phyloP scores from a whole-genome alignment of 2,888 invertebrate genomes.

The Brenthis daphne region DNA sequence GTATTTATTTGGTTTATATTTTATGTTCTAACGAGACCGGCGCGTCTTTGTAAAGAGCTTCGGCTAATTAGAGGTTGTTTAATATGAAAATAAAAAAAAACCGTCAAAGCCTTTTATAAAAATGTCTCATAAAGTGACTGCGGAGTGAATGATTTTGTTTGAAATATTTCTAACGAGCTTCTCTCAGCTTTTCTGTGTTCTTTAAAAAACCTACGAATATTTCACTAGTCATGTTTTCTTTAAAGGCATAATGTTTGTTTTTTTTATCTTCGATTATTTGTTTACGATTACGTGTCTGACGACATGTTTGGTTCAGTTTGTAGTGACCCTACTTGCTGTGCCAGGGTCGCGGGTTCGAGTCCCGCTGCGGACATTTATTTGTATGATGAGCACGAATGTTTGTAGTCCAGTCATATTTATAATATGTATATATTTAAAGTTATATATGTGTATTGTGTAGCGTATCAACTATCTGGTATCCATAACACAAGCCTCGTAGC shows the following conservation, averaged over 20 bases:
- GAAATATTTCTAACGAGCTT: constrained; percentile 40
- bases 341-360: no score
- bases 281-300: no score
- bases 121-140: constrained; percentile 41
- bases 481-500: no score
- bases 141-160: constrained; percentile 41
- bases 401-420: no score
- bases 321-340: no score
- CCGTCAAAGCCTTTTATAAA: constrained; percentile 40
- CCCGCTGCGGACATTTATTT: no score
- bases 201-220: neutral
- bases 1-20: constrained; percentile 18
- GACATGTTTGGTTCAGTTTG: no score
- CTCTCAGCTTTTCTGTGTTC: constrained; percentile 21
- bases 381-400: no score
- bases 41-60: constrained; percentile 54
- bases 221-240: neutral
- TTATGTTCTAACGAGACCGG: constrained; percentile 38
- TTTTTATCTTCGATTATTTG: no score
- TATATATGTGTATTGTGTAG: no score
- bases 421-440: no score
- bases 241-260: neutral
- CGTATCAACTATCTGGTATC: no score
- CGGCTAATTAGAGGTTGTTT: constrained; percentile 55
- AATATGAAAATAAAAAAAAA: constrained; percentile 41